These are phyloP conservation scores for Parauchenoglanis ngamensis DNA, from an alignment of 2,797 vertebrate species.

Conservation along the genomic window DNA sequence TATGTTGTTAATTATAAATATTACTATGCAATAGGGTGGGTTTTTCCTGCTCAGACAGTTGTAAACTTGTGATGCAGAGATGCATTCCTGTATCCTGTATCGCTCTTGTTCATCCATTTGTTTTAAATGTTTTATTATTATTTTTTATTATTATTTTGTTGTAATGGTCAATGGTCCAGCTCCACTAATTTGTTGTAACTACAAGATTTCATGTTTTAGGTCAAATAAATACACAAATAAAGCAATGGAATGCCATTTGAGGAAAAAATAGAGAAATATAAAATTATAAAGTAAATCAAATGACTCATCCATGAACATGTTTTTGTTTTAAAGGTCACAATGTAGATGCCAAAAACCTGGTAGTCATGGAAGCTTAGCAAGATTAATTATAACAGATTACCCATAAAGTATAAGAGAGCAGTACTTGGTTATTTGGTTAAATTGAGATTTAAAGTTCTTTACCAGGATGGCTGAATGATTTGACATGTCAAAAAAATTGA, in stretches of 20 bases:
- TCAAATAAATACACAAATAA: not conserved
- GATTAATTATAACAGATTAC: not conserved
- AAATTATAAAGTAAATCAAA: not conserved
- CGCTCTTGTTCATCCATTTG: not conserved
- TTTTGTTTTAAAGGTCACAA: not conserved
- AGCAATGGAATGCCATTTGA: not conserved
- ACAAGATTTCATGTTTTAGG: not conserved
- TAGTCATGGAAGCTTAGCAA: not conserved
- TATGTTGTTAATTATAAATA: not conserved
- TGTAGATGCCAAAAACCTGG: not conserved
- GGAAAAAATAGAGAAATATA: not conserved
- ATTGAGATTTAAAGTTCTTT: not conserved
- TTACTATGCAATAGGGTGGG: not conserved
- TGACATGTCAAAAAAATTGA: not conserved
- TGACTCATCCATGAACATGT: not conserved
- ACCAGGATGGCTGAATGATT: not conserved
- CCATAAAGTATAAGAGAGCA: not conserved
- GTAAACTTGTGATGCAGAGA: not conserved
- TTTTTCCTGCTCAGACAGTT: not conserved
- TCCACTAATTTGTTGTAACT: not conserved
- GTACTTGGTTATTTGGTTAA: not conserved
- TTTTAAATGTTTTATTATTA: not conserved
- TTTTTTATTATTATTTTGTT: not conserved
- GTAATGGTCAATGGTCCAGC: not conserved
- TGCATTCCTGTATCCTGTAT: not conserved